Evolutionary conservation across 1,140 invertebrate species (phyloP), one percentile per base, ranked within the genome.

Genomic region (Akabosia matsudoensis): DNA sequence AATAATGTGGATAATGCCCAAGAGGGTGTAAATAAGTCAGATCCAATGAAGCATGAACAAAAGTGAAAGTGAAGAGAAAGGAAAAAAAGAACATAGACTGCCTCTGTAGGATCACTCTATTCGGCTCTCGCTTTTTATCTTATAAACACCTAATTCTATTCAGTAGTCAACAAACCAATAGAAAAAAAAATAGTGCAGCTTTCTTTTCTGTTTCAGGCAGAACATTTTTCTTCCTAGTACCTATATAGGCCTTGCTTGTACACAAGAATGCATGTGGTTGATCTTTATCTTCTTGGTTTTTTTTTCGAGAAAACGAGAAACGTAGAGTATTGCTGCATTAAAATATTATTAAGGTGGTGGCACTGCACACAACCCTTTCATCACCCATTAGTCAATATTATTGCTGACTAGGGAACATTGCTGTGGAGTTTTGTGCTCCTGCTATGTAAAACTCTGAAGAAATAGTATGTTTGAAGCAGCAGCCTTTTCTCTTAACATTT

Each of bases 351-450:
- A 22, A 30, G 10, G 61, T 28, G 30, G 61, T 67, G 61, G 61
- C 26, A 67, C 31, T 67, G 61, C 61, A 61, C n/a, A n/a, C 54
- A 67, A 67, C 61, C 61, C 61, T 67, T 67, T 67, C 61, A 67
- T 67, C 61, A 67, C 61, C 61, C 61, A 67, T 67, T 67, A 67
- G 26, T 67, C 61, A 67, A 67, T 67, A 67, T 67, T 67, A 67
- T 67, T 28, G 61, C 24, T 67, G 61, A 67, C 61, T 67, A 30
- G 61, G 61, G 61, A 67, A 10, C 54, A 24, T 10, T 18, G 37
- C 7, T n/a, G 37, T 45, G 37, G 18, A 45, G 37, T 18, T 45
- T n/a, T n/a, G n/a, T n/a, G n/a, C n/a, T n/a, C n/a, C n/a, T n/a
- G n/a, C n/a, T n/a, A n/a, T n/a, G n/a, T n/a, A n/a, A n/a, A n/a